phyloP scores from a whole-genome alignment of 2,888 invertebrate genomes.

The Chrysina gloriosa region DNA sequence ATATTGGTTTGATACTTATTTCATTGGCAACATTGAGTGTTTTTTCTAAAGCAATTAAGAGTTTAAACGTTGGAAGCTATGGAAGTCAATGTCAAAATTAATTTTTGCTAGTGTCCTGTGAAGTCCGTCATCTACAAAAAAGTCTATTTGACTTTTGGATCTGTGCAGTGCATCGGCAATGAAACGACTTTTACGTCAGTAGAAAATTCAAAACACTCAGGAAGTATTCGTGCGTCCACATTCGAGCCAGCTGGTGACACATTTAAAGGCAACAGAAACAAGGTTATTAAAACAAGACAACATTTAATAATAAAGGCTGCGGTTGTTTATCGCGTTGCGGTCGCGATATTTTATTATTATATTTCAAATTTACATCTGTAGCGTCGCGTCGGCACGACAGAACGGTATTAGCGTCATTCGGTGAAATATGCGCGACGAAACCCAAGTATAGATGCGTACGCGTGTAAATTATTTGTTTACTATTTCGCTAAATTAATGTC shows the following conservation, averaged over 20 bases:
- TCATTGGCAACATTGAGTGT: too few relatives aligned
- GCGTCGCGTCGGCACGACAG: neutral
- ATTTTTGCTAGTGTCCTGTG: too few relatives aligned
- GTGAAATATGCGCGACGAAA: conserved; percentile 17
- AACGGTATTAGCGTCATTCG: conserved; percentile 18
- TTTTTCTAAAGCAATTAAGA: too few relatives aligned
- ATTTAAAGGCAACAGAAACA: neutral
- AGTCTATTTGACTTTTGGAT: too few relatives aligned
- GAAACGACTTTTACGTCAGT: neutral
- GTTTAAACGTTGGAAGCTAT: too few relatives aligned
- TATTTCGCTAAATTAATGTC: conserved; percentile 53
- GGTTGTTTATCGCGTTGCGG: neutral
- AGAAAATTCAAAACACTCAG: neutral
- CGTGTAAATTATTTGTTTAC: conserved; percentile 49
- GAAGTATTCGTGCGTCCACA: neutral
- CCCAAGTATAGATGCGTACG: conserved; percentile 40
- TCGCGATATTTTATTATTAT: too few relatives aligned
- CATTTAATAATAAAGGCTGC: conserved; percentile 9
- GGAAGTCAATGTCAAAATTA: too few relatives aligned
- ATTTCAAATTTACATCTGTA: conserved; percentile 33
- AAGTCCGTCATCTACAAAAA: too few relatives aligned
- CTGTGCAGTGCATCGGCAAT: too few relatives aligned
- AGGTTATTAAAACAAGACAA: conserved; percentile 13
- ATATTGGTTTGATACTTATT: too few relatives aligned
- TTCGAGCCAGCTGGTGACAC: neutral